These are phyloP conservation scores for Halcyon malimbica DNA, from an alignment of 2,113 vertebrate genomes.

Conservation along the genomic window DNA sequence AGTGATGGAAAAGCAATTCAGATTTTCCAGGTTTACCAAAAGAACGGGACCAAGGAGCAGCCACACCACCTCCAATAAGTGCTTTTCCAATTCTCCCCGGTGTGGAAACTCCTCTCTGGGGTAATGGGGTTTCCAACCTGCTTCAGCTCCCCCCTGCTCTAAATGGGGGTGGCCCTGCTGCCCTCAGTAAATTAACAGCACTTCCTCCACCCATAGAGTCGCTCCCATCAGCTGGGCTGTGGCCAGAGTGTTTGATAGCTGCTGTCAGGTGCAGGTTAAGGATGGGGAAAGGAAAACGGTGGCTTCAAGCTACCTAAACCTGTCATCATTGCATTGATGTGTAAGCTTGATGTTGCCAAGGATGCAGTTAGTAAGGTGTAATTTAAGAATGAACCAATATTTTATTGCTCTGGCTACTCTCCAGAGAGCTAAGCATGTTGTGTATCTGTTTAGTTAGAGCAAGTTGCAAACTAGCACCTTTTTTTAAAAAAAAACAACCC, in stretches of 20 bases:
- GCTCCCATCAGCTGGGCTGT: neutral
- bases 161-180: neutral
- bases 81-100: neutral
- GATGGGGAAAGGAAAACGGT: neutral
- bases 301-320: neutral
- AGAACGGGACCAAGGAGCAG: constrained; percentile 12
- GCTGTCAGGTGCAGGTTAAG: neutral
- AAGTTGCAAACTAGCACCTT: neutral
- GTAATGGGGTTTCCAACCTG: neutral
- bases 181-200: neutral
- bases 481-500: neutral
- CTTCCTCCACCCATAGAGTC: neutral
- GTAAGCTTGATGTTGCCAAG: neutral
- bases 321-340: rapidly evolving
- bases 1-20: constrained; percentile 39
- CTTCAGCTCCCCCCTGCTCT: neutral
- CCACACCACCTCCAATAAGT: neutral
- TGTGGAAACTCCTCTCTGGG: neutral
- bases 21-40: constrained; percentile 59
- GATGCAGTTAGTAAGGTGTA: neutral
- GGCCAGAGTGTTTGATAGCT: neutral
- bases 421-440: neutral
- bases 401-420: neutral
- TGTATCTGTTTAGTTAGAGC: neutral
- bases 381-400: neutral